Conservation (phyloP, 2,797 vertebrate species). For the Muscicapa striata region DNA sequence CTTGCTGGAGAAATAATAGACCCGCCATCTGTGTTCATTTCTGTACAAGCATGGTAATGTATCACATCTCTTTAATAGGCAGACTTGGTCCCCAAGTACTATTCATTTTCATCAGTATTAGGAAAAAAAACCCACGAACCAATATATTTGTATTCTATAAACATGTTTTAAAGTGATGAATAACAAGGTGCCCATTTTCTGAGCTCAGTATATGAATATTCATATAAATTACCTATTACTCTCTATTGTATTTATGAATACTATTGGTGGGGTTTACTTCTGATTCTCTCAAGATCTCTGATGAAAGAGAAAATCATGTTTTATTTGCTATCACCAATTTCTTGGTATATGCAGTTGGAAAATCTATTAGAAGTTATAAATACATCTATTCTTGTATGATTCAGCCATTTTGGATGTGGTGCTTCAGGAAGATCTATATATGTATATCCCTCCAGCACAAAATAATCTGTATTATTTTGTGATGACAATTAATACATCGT, state of each 20-base stretch:
- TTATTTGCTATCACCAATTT: background rate
- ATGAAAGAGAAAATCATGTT: background rate
- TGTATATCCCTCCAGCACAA: background rate
- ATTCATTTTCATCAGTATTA: slow-evolving; percentile 68
- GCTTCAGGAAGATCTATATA: background rate
- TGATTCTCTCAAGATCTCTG: background rate
- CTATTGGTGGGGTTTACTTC: background rate
- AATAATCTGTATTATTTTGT: background rate
- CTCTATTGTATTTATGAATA: background rate
- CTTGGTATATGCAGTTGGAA: background rate
- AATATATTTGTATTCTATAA: slow-evolving; percentile 60
- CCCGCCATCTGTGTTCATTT: slow-evolving; percentile 69
- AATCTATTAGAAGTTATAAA: background rate
- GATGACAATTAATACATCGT: background rate
- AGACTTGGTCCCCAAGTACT: slow-evolving; percentile 51
- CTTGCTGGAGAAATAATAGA: slow-evolving; percentile 66
- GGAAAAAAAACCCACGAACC: slow-evolving; percentile 14
- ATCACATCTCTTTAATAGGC: slow-evolving; percentile 63
- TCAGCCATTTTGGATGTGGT: background rate
- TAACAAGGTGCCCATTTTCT: slow-evolving; percentile 46
- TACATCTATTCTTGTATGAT: background rate
- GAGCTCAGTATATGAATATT: slow-evolving; percentile 50
- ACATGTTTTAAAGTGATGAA: slow-evolving; percentile 63
- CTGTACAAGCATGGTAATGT: slow-evolving; percentile 54
- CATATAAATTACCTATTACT: slow-evolving; percentile 5